A percentile compares a stretch with the other conserved stretches of the same genome.
Conservation (phyloP, 2,113 vertebrate species). For the Aegotheles bennettii region DNA sequence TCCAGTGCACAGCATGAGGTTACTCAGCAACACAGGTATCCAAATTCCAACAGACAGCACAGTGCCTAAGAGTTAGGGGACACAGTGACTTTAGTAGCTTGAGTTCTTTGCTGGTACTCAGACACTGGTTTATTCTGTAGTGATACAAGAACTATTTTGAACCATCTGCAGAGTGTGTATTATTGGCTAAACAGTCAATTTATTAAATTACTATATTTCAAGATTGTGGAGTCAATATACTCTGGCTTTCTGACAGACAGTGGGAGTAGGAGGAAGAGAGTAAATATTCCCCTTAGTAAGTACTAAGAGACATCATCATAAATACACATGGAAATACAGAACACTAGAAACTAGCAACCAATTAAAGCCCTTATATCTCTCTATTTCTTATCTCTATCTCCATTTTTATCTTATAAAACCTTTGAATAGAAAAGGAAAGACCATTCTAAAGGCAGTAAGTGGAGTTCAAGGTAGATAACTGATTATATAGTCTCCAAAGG, state of each 20-base stretch:
- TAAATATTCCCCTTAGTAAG: not conserved
- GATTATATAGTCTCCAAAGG: conserved; percentile 2
- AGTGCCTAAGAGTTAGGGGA: not conserved
- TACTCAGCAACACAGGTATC: not conserved
- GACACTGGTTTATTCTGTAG: not conserved
- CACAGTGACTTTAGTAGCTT: accelerated
- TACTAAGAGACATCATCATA: not conserved
- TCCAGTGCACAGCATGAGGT: not conserved
- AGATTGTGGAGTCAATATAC: not conserved
- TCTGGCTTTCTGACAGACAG: not conserved
- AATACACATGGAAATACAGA: not conserved
- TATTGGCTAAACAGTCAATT: not conserved
- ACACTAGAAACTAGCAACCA: not conserved
- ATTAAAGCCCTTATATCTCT: conserved; percentile 15
- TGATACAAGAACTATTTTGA: not conserved
- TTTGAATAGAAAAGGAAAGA: conserved; percentile 15
- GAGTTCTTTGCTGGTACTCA: not conserved
- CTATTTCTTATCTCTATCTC: conserved; percentile 17
- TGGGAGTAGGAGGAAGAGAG: not conserved
- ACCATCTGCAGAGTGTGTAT: not conserved
- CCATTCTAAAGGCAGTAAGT: not conserved
- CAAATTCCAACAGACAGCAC: accelerated
- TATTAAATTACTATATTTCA: not conserved
- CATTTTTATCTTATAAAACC: conserved; percentile 32
- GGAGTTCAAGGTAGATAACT: not conserved